These are phyloP conservation scores for Cerceris rybyensis DNA, from an alignment of 2,888 invertebrate genomes.

Conservation along the genomic window DNA sequence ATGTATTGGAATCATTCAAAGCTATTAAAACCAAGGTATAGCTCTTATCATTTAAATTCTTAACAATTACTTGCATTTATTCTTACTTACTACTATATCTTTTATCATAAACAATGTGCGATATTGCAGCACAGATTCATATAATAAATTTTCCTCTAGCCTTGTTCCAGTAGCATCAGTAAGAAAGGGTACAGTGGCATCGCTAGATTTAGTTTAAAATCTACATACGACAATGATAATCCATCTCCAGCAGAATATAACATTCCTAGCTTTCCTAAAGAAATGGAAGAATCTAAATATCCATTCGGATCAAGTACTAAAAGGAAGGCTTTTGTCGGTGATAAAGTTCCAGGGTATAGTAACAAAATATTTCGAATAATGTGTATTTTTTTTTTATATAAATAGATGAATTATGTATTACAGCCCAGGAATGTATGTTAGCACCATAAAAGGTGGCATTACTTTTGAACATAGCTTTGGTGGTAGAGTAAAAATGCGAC, in stretches of 20 bases:
- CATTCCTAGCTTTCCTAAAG: conserved; percentile 47
- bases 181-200: conserved; percentile 75
- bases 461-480: conserved; percentile 81
- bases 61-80: too few species aligned
- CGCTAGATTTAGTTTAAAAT: conserved; percentile 59
- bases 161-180: conserved; percentile 70
- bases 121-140: conserved; percentile 1
- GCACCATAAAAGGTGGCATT: conserved; percentile 66
- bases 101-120: not conserved
- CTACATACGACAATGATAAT: conserved; percentile 59
- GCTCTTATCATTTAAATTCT: too few species aligned
- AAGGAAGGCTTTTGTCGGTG: conserved; percentile 52
- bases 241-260: conserved; percentile 71
- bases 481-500: conserved; percentile 79
- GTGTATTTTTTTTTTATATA: conserved; percentile 5
- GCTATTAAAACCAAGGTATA: conserved; percentile 62
- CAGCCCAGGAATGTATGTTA: conserved; percentile 73
- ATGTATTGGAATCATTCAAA: conserved; percentile 69
- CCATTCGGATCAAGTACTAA: conserved; percentile 66
- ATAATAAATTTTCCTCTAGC: conserved; percentile 58
- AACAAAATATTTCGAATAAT: not conserved
- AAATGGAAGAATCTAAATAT: conserved; percentile 60
- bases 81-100: too few species aligned
- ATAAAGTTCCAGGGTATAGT: conserved; percentile 74
- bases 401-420: conserved; percentile 19